These are phyloP conservation scores for Gryllus longicercus DNA, from an alignment of 2,888 invertebrate genomes.

Conservation along the genomic window DNA sequence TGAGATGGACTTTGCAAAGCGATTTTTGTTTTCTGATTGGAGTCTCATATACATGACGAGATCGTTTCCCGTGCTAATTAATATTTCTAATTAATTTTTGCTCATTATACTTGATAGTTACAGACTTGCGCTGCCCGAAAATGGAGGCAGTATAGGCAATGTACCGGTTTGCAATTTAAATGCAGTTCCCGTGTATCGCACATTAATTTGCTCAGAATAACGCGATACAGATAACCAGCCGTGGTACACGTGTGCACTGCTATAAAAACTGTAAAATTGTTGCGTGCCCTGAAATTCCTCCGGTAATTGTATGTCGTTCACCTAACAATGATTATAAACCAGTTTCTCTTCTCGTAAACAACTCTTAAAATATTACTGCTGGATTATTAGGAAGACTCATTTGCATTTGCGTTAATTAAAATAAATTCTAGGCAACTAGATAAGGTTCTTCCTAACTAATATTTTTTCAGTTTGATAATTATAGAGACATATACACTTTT, in stretches of 20 bases:
- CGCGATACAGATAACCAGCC: constrained; percentile 7
- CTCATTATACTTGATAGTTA: constrained; percentile 6
- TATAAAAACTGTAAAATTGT: constrained; percentile 17
- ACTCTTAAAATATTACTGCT: no score
- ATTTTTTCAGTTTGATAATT: no score
- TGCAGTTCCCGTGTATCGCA: constrained; percentile 1
- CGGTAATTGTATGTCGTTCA: background rate
- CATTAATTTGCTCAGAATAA: constrained; percentile 17
- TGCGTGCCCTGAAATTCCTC: background rate
- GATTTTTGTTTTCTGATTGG: constrained; percentile 3
- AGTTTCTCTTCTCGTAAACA: background rate
- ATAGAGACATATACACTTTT: no score
- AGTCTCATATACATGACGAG: background rate
- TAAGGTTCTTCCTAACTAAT: no score
- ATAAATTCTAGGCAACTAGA: no score
- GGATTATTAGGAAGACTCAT: no score
- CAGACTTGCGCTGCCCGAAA: constrained; percentile 8
- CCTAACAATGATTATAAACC: background rate
- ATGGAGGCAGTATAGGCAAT: background rate
- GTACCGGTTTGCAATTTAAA: constrained; percentile 8
- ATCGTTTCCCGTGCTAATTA: background rate
- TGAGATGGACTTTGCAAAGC: background rate
- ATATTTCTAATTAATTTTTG: constrained; percentile 10
- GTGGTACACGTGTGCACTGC: background rate
- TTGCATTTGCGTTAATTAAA: no score